phyloP scores from a whole-genome alignment of 2,113 vertebrate genomes.

The Okapia johnstoni region DNA sequence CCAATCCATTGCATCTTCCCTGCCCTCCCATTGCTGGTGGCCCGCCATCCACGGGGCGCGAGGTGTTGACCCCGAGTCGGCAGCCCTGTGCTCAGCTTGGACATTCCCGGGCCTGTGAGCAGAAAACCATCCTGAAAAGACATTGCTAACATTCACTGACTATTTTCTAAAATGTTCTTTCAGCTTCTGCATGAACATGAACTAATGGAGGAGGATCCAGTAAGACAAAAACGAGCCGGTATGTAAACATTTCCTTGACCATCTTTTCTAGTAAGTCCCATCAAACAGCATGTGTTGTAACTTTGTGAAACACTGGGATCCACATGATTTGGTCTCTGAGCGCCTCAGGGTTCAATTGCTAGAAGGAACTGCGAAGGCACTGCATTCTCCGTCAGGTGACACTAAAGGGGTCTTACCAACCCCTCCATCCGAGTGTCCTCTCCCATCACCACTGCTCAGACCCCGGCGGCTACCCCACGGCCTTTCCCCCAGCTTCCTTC shows the following conservation, averaged over 20 bases:
- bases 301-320: not conserved
- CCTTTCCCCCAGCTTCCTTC: not conserved
- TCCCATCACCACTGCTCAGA: rapidly evolving
- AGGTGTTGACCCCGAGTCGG: not conserved
- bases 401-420: not conserved
- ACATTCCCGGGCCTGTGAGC: not conserved
- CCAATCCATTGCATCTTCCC: rapidly evolving
- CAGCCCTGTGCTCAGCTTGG: not conserved
- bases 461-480: rapidly evolving
- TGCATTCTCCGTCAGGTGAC: not conserved
- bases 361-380: not conserved
- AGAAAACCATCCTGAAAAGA: not conserved
- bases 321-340: not conserved
- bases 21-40: not conserved
- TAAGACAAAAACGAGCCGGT: conserved; percentile 74
- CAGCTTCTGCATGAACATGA: conserved; percentile 41
- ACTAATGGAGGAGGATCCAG: not conserved
- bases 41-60: rapidly evolving
- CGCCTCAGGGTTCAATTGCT: not conserved
- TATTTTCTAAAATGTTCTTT: conserved; percentile 11
- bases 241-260: not conserved
- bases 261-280: not conserved
- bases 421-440: not conserved
- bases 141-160: not conserved
- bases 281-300: not conserved